Base-by-base conservation (phyloP, 2,888 invertebrate genomes). In the Ecliptopera silaceata region DNA sequence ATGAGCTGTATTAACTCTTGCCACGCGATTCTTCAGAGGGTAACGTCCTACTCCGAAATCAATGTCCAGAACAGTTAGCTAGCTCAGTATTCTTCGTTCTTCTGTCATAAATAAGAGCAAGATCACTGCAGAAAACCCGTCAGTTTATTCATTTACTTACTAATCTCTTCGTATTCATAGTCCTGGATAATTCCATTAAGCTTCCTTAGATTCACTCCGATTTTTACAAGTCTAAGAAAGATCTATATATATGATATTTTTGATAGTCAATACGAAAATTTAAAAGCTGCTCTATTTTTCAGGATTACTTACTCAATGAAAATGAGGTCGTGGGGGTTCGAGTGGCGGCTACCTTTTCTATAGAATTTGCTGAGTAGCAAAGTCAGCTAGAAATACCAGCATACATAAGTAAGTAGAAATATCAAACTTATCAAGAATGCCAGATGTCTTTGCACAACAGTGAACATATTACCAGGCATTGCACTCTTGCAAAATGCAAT, bases 1-100 rank as follows among this genome's bases (percentile, higher is more conserved):
- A 73, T 75, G 72, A 72, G 71, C 71, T 73, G 70, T 71, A 72
- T 72, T 77, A 65, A 73, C 78, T 75, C 77, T 78, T 78, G 77
- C 78, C 70, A 79, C 55, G 65, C 52, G 65, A 63, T 53, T 29
- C 38, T 11, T 44, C 58, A 52, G 20, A 52, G n/a, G 31, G 3
- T 38, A 4, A 48, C 17, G 17, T 11, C 11, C 17, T 29, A 43
- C 17, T 18, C 26, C n/a, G 0, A 46, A 38, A 38, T 38, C 36
- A 17, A 17, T 26, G 26, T 26, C 26, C 26, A 26, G 20, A 20
- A 8, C 10, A 4, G 26, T 8, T 6, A n/a, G n/a, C n/a, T n/a
- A n/a, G n/a, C 26, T 26, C 10, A 8, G 26, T 4, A 26, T 26
- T 26, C 6, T 26, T 26, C 2, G 6, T 26, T 26, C 6, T 6